Base-by-base conservation (phyloP, 2,113 vertebrate species). In the Nematolebias whitei region DNA sequence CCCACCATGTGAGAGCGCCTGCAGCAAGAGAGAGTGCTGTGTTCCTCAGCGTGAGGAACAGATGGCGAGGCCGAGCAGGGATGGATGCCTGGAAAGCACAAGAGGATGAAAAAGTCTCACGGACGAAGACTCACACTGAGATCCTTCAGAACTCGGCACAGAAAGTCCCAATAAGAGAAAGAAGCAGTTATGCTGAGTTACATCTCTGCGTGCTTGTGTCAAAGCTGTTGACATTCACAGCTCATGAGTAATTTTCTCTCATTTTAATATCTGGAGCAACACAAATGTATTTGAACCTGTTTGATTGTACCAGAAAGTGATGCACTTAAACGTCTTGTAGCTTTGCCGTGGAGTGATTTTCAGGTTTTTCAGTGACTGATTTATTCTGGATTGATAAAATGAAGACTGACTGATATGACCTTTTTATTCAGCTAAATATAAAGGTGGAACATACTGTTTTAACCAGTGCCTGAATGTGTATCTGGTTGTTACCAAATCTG, bases 21-120 rank as follows among this genome's bases (percentile, higher is more conserved):
- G 71, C 66, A 70, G 87, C 87, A 81, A 68, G 76, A 84, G 82
- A 74, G 82, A 83, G 85, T 60, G 35, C 71, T 49, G 39, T 75
- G 89, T 85, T 83, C 79, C 78, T 44, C 85, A 81, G 85, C 80
- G 74, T 71, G 86, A 63, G 52, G 76, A 90, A 81, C 91, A 91
- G 90, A 91, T 89, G 90, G 91, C 70, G 53, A 73, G 74, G 74
- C 83, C 41, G 61, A 76, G 63, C 68, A 63, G 60, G 68, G 70
- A 76, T 68, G 60, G 74, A 71, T 63, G 65, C 77, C 53, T 79
- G 45, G 59, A 76, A 77, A 79, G 79, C 75, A 60, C 22, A 66
- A 40, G 22, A 63, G 1, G 20, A 40, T 11, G 71, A 63, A 51
- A 67, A 35, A 80, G 47, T 64, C 63, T 76, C 49, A 26, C 64